These are phyloP conservation scores for Drymonia ruficornis DNA, from an alignment of 2,888 invertebrate species.

Conservation along the genomic window DNA sequence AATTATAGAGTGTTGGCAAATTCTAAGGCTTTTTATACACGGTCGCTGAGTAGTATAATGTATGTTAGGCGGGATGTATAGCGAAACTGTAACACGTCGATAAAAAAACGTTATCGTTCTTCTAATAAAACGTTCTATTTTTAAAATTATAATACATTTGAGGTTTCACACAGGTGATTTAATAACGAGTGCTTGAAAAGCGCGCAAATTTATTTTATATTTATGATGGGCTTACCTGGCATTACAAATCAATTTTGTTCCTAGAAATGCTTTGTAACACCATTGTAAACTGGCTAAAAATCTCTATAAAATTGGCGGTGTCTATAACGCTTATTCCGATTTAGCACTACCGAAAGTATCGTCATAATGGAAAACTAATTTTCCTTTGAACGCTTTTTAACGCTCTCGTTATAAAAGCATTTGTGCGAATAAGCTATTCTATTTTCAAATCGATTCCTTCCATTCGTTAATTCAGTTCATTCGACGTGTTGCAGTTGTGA, in stretches of 20 bases:
- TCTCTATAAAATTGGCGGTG: too few species aligned
- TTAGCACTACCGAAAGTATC: neutral
- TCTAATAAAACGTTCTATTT: neutral
- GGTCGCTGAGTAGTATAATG: conserved; percentile 74
- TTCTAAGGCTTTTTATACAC: conserved; percentile 73
- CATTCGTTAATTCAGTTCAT: conserved; percentile 22
- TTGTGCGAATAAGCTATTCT: neutral
- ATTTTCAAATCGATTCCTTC: conserved; percentile 38
- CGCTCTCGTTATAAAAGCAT: neutral
- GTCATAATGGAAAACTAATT: neutral
- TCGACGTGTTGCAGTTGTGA: conserved; percentile 60
- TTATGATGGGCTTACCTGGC: too few species aligned
- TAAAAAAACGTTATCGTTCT: conserved; percentile 18
- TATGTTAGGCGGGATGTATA: conserved; percentile 71
- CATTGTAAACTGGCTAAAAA: too few species aligned
- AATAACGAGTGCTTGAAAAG: neutral
- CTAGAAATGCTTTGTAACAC: too few species aligned
- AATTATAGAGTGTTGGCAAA: conserved; percentile 66
- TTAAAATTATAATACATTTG: neutral
- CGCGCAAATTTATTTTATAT: neutral
- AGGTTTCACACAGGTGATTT: neutral
- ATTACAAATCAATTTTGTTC: too few species aligned
- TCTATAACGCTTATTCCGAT: neutral
- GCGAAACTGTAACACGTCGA: conserved; percentile 60
- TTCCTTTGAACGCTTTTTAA: neutral